Base-by-base conservation (phyloP, 1,140 invertebrate genomes). In the Bombus superbus region DNA sequence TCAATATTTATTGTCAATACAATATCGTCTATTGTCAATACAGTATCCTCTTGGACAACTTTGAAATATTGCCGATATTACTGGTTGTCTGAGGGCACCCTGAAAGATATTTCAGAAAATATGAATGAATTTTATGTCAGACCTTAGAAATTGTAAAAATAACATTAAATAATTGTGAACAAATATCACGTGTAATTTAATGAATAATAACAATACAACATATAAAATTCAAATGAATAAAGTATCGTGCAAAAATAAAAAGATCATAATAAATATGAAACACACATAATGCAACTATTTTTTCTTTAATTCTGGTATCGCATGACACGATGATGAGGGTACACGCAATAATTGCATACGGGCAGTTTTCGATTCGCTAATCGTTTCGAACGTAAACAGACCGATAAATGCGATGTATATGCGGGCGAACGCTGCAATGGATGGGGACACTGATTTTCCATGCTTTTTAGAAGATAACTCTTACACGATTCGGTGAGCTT, bases 291-390 rank as follows among this genome's bases (percentile, higher is more conserved):
- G 6, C 64, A 64, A 15, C 32, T 64, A 32, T 6, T 32, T 64
- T 64, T 64, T 64, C 62, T 22, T 66, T 66, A 35, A 66, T 66
- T 13, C 2, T n/a, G 62, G 15, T 35, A 10, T 9, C 25, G 32
- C 15, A 35, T 68, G 9, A 25, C 22, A 42, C 2, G 13, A 57
- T 3, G 18, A 71, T 6, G 22, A 53, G 0, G 18, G 1, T 53
- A 53, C 18, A 53, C 47, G 18, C 18, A 22, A 53, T 53, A 53
- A 32, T 42, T 38, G 38, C 8, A 84, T 84, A 66, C 82, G 82
- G 82, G 82, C 75, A 42, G 22, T 18, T 69, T 77, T 62, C 32
- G 82, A 71, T 84, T 84, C n/a, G 44, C 35, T 71, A 78, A 79
- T 83, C 44, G 62, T 5, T 44, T 9, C 62, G 35, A 42, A 15